Conservation (phyloP, 2,113 vertebrate genomes). For the Thinocorus orbignyianus region DNA sequence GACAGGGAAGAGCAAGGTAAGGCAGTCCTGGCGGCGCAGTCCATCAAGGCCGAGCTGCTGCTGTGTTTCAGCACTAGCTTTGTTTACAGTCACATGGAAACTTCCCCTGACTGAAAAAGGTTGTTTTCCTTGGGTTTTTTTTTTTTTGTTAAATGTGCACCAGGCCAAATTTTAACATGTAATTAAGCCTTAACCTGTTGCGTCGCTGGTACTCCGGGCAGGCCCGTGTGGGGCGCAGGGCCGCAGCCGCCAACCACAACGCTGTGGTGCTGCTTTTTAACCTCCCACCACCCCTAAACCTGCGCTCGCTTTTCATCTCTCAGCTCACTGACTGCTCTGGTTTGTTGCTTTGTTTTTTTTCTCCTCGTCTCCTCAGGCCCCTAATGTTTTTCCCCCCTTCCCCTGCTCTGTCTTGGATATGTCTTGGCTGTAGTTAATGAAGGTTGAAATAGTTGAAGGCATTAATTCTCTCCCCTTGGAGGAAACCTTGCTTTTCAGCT, state of each 20-base stretch:
- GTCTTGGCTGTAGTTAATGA: not conserved
- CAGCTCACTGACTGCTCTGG: not conserved
- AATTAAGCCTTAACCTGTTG: too few species aligned
- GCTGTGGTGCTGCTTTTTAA: not conserved
- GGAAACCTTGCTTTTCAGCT: not conserved
- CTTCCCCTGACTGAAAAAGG: not conserved
- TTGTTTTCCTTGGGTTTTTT: not conserved
- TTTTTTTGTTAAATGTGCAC: not conserved
- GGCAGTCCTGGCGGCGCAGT: not conserved
- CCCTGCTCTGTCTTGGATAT: not conserved
- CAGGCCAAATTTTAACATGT: rapidly evolving
- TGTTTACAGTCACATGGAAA: not conserved
- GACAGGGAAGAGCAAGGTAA: not conserved
- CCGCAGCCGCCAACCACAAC: too few species aligned
- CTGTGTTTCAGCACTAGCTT: not conserved
- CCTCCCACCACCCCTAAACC: not conserved
- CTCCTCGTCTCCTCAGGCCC: not conserved
- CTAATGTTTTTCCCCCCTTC: not conserved
- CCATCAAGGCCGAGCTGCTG: rapidly evolving
- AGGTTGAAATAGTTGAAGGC: not conserved
- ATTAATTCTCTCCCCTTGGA: not conserved
- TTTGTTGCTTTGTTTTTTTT: not conserved
- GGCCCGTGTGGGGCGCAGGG: rapidly evolving
- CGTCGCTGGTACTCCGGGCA: rapidly evolving
- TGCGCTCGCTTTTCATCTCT: not conserved